A percentile compares a stretch with the other conserved stretches of the same genome.
phyloP scores from a whole-genome alignment of 1,140 invertebrate species.

The Archivesica marissinica region DNA sequence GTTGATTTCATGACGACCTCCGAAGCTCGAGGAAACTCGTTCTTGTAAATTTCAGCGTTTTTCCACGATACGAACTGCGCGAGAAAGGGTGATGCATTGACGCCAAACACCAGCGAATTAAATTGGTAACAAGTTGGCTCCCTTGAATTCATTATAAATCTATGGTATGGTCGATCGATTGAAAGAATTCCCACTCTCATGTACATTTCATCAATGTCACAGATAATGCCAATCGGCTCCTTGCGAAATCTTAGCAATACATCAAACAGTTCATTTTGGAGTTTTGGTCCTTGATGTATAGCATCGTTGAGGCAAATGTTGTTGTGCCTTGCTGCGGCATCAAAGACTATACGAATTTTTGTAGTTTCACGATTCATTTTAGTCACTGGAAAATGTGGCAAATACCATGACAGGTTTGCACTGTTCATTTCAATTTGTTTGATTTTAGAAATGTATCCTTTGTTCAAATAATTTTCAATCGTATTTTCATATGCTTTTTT shows the following conservation, averaged over 20 bases:
- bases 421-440: not conserved
- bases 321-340: conserved; percentile 53
- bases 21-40: conserved; percentile 6
- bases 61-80: conserved; percentile 46
- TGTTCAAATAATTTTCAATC: not conserved
- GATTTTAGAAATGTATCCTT: conserved; percentile 11
- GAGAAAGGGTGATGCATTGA: conserved; percentile 57
- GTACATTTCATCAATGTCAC: conserved; percentile 66
- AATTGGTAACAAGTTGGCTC: not conserved
- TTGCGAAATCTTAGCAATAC: conserved; percentile 68
- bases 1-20: conserved; percentile 35
- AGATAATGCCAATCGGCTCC: conserved; percentile 55
- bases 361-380: conserved; percentile 55
- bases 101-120: conserved; percentile 54
- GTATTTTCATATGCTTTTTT: conserved; percentile 10
- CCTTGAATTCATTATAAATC: conserved; percentile 44
- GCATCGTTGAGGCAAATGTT: conserved; percentile 54
- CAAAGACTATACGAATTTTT: conserved; percentile 60
- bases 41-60: not conserved
- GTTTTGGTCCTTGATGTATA: conserved; percentile 75
- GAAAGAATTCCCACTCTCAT: conserved; percentile 25
- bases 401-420: conserved; percentile 36
- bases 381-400: conserved; percentile 61
- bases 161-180: conserved; percentile 27
- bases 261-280: conserved; percentile 76